A percentile compares a stretch with the other conserved stretches of the same genome.
These are phyloP conservation scores for Bubo bubo DNA, from an alignment of 2,113 vertebrate species.

Conservation along the genomic window DNA sequence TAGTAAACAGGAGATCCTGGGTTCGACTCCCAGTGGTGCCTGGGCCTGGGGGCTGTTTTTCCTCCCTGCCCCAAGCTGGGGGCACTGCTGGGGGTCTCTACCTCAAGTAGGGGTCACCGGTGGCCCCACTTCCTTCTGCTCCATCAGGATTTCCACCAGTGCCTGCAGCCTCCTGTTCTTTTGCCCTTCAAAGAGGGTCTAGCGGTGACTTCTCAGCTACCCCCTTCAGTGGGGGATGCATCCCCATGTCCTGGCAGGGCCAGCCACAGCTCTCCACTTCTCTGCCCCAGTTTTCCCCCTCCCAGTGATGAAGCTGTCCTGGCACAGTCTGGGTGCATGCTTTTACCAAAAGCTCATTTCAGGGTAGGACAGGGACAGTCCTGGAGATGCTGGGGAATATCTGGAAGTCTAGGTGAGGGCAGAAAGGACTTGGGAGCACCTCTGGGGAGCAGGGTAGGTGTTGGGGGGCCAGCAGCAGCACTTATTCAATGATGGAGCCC, in stretches of 20 bases:
- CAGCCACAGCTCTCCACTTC: accelerated
- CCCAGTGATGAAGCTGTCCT: accelerated
- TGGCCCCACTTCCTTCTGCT: not conserved
- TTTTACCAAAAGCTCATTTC: not conserved
- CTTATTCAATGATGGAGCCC: not conserved
- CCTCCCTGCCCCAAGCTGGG: not conserved
- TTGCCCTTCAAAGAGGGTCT: not conserved
- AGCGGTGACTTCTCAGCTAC: accelerated
- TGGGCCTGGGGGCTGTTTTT: not conserved
- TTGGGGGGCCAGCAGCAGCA: no score
- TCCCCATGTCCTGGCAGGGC: not conserved
- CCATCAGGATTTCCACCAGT: not conserved
- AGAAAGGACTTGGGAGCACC: not conserved
- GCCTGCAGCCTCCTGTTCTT: not conserved
- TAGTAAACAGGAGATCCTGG: constrained; percentile 91
- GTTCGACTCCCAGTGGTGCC: constrained; percentile 89
- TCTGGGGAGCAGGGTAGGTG: no score
- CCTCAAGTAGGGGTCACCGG: accelerated
- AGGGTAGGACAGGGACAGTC: not conserved
- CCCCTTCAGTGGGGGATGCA: accelerated
- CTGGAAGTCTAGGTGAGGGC: not conserved
- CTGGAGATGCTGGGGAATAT: not conserved
- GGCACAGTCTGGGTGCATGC: accelerated
- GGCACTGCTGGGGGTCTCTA: no score
- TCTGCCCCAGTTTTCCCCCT: not conserved